Evolutionary conservation across 2,888 invertebrate species (phyloP), one percentile per base, ranked within the genome.

Genomic region (Eristalinus sepulchralis): DNA sequence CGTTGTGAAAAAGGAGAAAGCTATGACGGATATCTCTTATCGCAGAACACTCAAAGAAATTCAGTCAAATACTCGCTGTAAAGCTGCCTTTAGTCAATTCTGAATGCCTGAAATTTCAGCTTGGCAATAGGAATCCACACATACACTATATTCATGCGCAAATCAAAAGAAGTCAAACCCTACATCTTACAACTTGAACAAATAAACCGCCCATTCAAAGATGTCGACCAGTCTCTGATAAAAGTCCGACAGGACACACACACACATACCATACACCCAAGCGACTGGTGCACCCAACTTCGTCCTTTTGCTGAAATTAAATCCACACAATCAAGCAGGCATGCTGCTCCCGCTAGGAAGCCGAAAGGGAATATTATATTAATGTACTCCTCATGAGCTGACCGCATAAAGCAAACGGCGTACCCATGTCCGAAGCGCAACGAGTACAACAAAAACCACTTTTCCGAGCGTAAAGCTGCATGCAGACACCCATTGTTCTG

Each of bases 371-470:
- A 83, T 75, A 75, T 83, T 70, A 80, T 60, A 83, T 80, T 79
- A 83, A 80, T 80, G 73, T 73, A 83, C 80, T 83, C 22, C 64
- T 83, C 75, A 83, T 80, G 75, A 83, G 73, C 68, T 81, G 76
- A 85, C 81, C 84, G 63, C 81, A 85, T 47, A 76, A 77, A 85
- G 59, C 62, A 27, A 72, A 67, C 62, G 22, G 57, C 76, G 81
- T 81, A 80, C 71, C 39, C 67, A 72, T 84, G 39, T 76, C 75
- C 62, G 39, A 62, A 68, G 72, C 60, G 71, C 22, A 24, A 34
- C 53, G 63, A 66, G 73, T 57, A 53, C 63, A 36, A 27, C 47
- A 81, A 68, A 80, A 85, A 76, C 71, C 63, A 70, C 84, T 59
- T 57, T 80, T 73, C 36, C 67, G 63, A 80, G 73, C 80, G 67